Base-by-base conservation (phyloP, 2,113 vertebrate genomes). In the Phocoena phocoena region DNA sequence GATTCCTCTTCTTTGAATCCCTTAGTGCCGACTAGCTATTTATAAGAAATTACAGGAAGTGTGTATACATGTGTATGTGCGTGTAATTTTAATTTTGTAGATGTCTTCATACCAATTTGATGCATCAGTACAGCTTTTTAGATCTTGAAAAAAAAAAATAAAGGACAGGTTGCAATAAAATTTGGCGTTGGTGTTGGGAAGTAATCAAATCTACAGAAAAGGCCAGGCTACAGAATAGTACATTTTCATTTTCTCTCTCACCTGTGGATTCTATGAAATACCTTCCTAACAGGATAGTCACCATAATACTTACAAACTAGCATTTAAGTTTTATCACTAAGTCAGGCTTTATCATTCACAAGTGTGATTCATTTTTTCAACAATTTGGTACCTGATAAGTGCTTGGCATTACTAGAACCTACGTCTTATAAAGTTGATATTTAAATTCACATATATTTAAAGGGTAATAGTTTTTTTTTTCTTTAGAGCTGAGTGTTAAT, bases 141-240 rank as follows among this genome's bases (percentile, higher is more conserved):
- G 60, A 84, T 87, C 62, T 92, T 82, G 25, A 96, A 84, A 90
- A 23, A 65, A 84, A 82, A 63, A 25, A 63, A 55, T 67, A 44
- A 38, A 86, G 31, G 47, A 21, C 26, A 87, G 25, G 28, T 68
- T 83, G n/a, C 26, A 91, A 83, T 67, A 84, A 88, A 93, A 92
- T 31, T 25, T 80, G 77, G 15, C 53, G 13, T 33, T 88, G 6
- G 15, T 83, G 5, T 23, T 93, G 25, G 31, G 41, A 90, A 86
- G 20, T 68, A 83, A 83, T 63, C 77, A 91, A 96, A 77, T 77
- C 50, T 65, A 81, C 80, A 88, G 23, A 79, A 83, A 93, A 97
- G 77, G 1, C 53, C 38, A 88, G 41, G 63, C 58, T 23, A 55
- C 53, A 81, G 73, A 74, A 88, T 67, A 62, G 9, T 5, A 96